These are phyloP conservation scores for Busseola fusca DNA, from an alignment of 2,888 invertebrate species.

Conservation along the genomic window DNA sequence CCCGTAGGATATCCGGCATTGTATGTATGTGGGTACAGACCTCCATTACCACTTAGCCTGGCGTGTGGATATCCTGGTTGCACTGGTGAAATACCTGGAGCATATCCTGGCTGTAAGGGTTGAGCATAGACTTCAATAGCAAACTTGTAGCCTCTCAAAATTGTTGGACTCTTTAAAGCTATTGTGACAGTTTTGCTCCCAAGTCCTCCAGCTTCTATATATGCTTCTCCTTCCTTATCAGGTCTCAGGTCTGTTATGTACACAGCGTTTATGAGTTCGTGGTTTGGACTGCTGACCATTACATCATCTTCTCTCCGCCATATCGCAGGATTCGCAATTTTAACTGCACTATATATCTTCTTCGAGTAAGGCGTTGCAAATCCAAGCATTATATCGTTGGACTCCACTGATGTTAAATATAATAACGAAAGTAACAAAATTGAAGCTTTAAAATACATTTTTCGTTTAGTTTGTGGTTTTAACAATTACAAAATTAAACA, in stretches of 20 bases:
- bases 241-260: slow-evolving; percentile 79
- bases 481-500: neutral
- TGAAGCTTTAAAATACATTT: slow-evolving; percentile 29
- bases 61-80: slow-evolving; percentile 32
- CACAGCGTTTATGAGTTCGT: slow-evolving; percentile 78
- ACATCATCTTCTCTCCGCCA: slow-evolving; percentile 81
- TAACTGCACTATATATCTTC: slow-evolving; percentile 77
- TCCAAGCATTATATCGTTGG: slow-evolving; percentile 55
- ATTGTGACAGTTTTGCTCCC: slow-evolving; percentile 79
- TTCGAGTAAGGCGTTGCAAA: slow-evolving; percentile 66
- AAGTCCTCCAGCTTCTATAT: slow-evolving; percentile 78
- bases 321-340: slow-evolving; percentile 77
- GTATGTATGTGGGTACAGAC: slow-evolving; percentile 27
- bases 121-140: slow-evolving; percentile 78
- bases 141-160: slow-evolving; percentile 82
- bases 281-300: slow-evolving; percentile 70
- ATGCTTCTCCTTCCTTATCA: slow-evolving; percentile 80
- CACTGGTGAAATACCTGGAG: slow-evolving; percentile 8
- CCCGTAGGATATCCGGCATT: slow-evolving; percentile 37
- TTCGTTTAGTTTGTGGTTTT: neutral
- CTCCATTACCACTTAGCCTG: slow-evolving; percentile 43
- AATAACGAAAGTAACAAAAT: slow-evolving; percentile 5
- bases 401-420: slow-evolving; percentile 39
- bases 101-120: slow-evolving; percentile 60
- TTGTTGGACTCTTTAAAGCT: slow-evolving; percentile 77